Conservation (phyloP, 2,113 vertebrate genomes). For the Archocentrus centrarchus region DNA sequence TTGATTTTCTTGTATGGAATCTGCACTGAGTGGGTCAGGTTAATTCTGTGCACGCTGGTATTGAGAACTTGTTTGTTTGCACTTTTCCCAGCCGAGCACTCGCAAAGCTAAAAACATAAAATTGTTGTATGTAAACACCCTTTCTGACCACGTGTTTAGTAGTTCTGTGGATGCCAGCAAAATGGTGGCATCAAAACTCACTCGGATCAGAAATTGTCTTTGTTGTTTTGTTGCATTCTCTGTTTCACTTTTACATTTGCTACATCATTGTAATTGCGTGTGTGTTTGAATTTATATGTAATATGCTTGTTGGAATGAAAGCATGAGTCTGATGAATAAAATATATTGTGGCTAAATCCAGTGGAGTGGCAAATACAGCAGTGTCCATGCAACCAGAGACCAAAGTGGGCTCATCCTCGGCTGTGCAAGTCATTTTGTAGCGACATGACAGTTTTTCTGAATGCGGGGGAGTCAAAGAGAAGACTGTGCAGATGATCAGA, state of each 20-base stretch:
- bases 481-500: slow-evolving; percentile 20
- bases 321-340: background rate
- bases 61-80: background rate
- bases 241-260: background rate
- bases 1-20: background rate
- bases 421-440: background rate
- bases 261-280: background rate
- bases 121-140: background rate
- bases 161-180: background rate
- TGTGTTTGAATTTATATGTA: background rate
- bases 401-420: slow-evolving; percentile 1
- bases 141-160: background rate
- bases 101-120: background rate
- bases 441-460: slow-evolving; percentile 9
- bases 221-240: background rate
- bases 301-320: background rate
- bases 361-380: slow-evolving; percentile 1
- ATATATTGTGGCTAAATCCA: slow-evolving; percentile 3
- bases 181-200: background rate
- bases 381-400: background rate
- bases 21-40: too few relatives aligned
- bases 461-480: slow-evolving; percentile 7
- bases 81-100: background rate
- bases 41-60: background rate
- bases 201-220: background rate